These are phyloP conservation scores for Cyprinus carpio DNA, from an alignment of 2,113 vertebrate species.

Conservation along the genomic window DNA sequence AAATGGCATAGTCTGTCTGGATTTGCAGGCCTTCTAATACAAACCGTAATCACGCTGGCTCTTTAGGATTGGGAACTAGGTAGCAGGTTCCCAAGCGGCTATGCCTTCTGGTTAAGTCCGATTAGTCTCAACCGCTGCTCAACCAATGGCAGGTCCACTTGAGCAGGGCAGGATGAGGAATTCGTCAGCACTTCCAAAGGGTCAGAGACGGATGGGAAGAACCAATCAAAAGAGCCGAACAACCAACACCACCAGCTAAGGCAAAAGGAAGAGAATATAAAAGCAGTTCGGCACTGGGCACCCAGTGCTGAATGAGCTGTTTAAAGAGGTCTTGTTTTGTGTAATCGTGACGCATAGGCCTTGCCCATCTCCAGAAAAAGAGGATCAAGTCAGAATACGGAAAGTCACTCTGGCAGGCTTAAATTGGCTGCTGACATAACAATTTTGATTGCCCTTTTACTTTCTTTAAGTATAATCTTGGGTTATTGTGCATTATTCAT, in stretches of 20 bases:
- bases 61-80: not conserved
- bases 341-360: too few species aligned
- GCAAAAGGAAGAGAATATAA: constrained; percentile 60
- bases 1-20: not conserved
- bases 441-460: not conserved
- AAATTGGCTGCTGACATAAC: not conserved
- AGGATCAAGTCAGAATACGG: not conserved
- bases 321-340: constrained; percentile 25
- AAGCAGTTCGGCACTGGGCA: constrained; percentile 40
- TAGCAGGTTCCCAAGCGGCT: constrained; percentile 17
- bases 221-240: constrained; percentile 70
- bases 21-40: constrained; percentile 28
- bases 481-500: not conserved
- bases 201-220: constrained; percentile 74
- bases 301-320: constrained; percentile 39
- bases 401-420: not conserved
- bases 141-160: constrained; percentile 72
- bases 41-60: constrained; percentile 35
- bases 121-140: constrained; percentile 82
- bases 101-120: not conserved
- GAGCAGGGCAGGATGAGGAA: constrained; percentile 70
- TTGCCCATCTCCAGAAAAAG: not conserved
- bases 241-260: constrained; percentile 51
- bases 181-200: constrained; percentile 76
- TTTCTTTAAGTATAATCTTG: not conserved